A percentile compares a stretch with the other conserved stretches of the same genome.
These are phyloP conservation scores for Sterrhoptilus dennistouni DNA, from an alignment of 2,113 vertebrate species.

Conservation along the genomic window DNA sequence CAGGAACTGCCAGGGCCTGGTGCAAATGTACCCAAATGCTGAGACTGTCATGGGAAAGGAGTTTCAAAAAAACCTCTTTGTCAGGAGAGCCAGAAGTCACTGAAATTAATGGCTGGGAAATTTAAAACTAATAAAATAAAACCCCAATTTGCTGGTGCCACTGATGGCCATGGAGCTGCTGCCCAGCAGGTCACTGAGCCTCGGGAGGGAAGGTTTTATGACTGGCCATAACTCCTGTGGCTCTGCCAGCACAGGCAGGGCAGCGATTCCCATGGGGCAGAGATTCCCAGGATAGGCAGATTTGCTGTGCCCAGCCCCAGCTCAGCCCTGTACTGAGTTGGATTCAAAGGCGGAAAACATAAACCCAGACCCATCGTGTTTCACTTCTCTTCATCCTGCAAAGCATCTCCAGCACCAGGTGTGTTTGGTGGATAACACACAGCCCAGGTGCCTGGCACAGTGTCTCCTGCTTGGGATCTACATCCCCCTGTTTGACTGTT, in stretches of 20 bases:
- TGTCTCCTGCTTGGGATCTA: not conserved
- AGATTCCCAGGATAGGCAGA: not conserved
- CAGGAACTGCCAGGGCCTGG: not conserved
- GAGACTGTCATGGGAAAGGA: not conserved
- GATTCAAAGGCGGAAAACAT: not conserved
- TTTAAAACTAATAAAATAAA: slow-evolving; percentile 14
- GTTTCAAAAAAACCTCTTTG: not conserved
- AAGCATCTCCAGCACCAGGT: not conserved
- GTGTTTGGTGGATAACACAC: not conserved
- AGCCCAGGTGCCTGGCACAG: fast-evolving
- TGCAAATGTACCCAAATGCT: fast-evolving
- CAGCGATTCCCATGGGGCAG: fast-evolving
- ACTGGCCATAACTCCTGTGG: fast-evolving
- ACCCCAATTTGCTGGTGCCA: not conserved
- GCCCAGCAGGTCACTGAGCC: not conserved
- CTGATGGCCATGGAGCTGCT: not conserved
- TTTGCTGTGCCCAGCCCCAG: not conserved
- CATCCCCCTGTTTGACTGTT: not conserved
- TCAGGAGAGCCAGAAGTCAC: not conserved
- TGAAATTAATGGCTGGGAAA: slow-evolving; percentile 33
- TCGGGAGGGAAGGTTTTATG: not conserved
- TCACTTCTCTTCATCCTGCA: not conserved
- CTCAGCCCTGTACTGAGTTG: not conserved
- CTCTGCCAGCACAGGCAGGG: not conserved
- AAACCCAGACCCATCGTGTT: not conserved